Conservation (phyloP, 2,888 invertebrate genomes). For the Eristalis intricaria region DNA sequence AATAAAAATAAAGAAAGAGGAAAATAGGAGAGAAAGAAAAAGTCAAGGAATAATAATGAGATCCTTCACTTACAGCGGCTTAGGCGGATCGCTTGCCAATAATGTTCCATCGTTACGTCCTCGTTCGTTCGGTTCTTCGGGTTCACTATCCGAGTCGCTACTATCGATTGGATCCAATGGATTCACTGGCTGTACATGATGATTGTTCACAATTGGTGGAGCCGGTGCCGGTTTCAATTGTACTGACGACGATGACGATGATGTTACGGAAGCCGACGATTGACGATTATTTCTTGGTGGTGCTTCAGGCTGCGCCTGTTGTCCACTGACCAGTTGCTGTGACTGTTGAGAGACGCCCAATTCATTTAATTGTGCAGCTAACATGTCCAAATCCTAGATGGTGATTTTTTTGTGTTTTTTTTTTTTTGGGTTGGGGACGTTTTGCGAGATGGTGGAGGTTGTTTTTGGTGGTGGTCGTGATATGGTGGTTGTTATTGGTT, state of each 20-base stretch:
- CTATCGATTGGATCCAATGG: constrained; percentile 86
- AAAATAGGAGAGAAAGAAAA: constrained; percentile 22
- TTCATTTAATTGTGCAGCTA: constrained; percentile 97
- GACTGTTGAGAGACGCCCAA: constrained; percentile 87
- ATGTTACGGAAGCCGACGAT: constrained; percentile 76
- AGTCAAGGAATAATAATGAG: constrained; percentile 18
- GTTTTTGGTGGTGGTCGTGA: constrained; percentile 66
- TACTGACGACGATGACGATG: constrained; percentile 75
- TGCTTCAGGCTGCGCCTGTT: constrained; percentile 85
- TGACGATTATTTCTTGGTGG: constrained; percentile 86
- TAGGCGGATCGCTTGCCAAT: constrained; percentile 97
- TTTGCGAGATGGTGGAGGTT: constrained; percentile 59
- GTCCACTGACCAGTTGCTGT: constrained; percentile 73
- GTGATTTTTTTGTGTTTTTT: constrained; percentile 75
- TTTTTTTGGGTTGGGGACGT: constrained; percentile 74
- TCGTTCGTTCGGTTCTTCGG: constrained; percentile 90
- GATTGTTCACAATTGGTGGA: constrained; percentile 80
- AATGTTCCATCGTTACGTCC: constrained; percentile 96
- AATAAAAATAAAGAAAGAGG: background rate
- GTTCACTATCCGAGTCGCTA: constrained; percentile 91
- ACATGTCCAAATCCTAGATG: constrained; percentile 95
- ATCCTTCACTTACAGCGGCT: constrained; percentile 91
- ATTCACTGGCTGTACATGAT: constrained; percentile 82
- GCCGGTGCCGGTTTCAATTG: constrained; percentile 79
- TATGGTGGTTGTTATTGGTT: constrained; percentile 66